phyloP scores from a whole-genome alignment of 2,888 invertebrate species.

The Spodoptera picta region DNA sequence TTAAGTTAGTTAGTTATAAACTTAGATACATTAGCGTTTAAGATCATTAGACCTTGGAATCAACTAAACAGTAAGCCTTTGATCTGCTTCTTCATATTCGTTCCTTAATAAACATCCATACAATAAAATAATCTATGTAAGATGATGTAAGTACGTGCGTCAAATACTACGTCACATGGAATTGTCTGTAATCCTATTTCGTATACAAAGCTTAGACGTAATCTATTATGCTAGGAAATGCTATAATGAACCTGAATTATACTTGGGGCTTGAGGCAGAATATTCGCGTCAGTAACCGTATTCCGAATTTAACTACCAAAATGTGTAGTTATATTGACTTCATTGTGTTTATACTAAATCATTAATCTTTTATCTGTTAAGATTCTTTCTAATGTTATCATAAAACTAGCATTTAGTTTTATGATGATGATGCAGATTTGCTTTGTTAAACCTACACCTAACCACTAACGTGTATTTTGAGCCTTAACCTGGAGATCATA shows the following conservation, averaged over 20 bases:
- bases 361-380: neutral
- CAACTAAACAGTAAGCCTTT: no score
- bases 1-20: no score
- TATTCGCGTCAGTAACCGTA: constrained; percentile 5
- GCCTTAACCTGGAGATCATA: no score
- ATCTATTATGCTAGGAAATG: constrained; percentile 32
- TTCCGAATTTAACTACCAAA: neutral
- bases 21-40: no score
- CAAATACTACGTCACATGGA: constrained; percentile 10
- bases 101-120: neutral
- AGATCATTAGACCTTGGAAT: no score
- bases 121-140: constrained; percentile 1
- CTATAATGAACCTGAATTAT: constrained; percentile 33
- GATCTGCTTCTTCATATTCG: neutral
- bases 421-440: no score
- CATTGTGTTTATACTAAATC: constrained; percentile 17
- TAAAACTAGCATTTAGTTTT: no score
- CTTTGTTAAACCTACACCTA: no score
- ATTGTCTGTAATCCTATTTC: constrained; percentile 34
- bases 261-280: constrained; percentile 20
- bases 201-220: constrained; percentile 34
- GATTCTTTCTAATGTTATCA: neutral
- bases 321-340: constrained; percentile 5
- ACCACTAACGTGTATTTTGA: no score
- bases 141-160: neutral